Percentiles rank a stretch among this genome's conserved stretches.
These are phyloP conservation scores for Chelon auratus DNA, from an alignment of 2,797 vertebrate genomes.

Conservation along the genomic window DNA sequence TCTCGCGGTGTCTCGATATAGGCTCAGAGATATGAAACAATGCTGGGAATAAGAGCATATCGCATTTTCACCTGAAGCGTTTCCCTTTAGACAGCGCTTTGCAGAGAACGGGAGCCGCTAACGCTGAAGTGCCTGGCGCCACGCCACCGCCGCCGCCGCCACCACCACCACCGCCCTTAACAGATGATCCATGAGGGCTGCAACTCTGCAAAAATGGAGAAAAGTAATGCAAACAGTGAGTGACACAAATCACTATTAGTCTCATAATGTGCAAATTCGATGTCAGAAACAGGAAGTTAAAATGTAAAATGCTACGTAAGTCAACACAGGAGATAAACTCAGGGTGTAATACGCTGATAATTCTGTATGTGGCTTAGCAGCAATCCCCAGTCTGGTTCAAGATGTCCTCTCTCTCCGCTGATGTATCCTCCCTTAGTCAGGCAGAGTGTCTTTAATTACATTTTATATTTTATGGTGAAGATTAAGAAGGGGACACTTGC, in stretches of 20 bases:
- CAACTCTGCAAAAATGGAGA: constrained; percentile 71
- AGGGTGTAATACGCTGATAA: constrained; percentile 40
- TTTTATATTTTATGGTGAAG: constrained; percentile 81
- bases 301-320: constrained; percentile 9
- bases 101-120: constrained; percentile 70
- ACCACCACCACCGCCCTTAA: constrained; percentile 52
- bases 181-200: constrained; percentile 73
- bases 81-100: constrained; percentile 80
- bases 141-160: constrained; percentile 36
- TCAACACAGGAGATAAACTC: constrained; percentile 22
- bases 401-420: constrained; percentile 51
- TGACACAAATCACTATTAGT: constrained; percentile 2
- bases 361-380: constrained; percentile 44
- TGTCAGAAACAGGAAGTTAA: constrained; percentile 13
- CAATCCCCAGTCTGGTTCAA: constrained; percentile 50
- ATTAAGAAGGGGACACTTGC: constrained; percentile 76
- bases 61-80: constrained; percentile 82
- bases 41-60: constrained; percentile 46
- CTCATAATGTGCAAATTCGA: background rate
- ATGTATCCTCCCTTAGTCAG: constrained; percentile 50
- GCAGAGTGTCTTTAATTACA: constrained; percentile 81
- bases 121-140: constrained; percentile 62
- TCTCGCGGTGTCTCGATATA: constrained; percentile 21
- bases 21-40: constrained; percentile 46
- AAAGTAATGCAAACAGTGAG: constrained; percentile 19